Base-by-base conservation (phyloP, 2,797 vertebrate species). In the Sebastes baramenuke region DNA sequence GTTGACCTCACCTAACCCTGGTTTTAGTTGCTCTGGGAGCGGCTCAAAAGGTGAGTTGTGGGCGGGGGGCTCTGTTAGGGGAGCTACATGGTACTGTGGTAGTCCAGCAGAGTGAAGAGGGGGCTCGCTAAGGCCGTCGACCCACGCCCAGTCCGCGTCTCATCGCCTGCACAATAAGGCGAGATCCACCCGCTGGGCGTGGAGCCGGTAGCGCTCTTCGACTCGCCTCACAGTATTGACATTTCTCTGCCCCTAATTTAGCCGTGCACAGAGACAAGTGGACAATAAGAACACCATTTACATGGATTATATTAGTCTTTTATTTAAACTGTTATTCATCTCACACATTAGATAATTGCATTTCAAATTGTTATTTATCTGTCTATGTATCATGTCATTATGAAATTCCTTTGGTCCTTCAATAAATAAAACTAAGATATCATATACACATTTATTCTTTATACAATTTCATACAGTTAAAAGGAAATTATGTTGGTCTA, bases 391-490 rank as follows among this genome's bases (percentile, higher is more conserved):
- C 92, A 93, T 92, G 94, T 95, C 92, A 91, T 94, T 96, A 95
- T 95, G 94, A 96, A 96, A 96, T 96, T 96, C 94, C 95, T 95
- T 96, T 96, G 96, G 96, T 96, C 96, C 96, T 95, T 96, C 95
- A 96, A 96, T 96, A 96, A 96, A 96, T 96, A 96, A 96, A 96
- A 95, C 97, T 97, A 97, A 96, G 97, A 97, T 97, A 97, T 95
- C 96, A 97, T 97, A 97, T 95, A 97, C 93, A 96, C 95, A 96
- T 97, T 96, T 95, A 96, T 96, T 95, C 96, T 96, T 96, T 97
- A 95, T 97, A 97, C 95, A 98, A 95, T 96, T 96, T 96, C 95
- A 96, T 97, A 97, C 96, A 98, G 93, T 94, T 95, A 87, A 87
- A 89, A 95, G 96, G 91, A 96, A 95, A 95, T 95, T 72, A 89